phyloP scores from a whole-genome alignment of 2,113 vertebrate genomes.

The Otocyon megalotis region DNA sequence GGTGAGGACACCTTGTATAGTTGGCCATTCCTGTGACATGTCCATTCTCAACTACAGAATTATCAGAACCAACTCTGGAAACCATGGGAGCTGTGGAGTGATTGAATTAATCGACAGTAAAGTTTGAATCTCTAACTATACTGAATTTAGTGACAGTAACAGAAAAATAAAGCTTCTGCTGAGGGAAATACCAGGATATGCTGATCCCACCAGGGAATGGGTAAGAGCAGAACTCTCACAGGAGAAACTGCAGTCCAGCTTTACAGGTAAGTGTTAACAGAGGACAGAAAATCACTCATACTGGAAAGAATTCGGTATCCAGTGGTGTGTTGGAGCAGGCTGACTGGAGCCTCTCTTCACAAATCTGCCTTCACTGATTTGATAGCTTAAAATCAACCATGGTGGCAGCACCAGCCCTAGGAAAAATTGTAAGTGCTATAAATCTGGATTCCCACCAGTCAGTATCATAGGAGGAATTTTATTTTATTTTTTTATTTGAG shows the following conservation, averaged over 20 bases:
- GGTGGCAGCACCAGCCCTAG: neutral
- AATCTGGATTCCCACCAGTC: neutral
- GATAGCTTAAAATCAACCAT: neutral
- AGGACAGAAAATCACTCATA: neutral
- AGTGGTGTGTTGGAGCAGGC: neutral
- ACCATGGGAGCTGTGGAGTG: neutral
- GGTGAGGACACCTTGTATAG: neutral
- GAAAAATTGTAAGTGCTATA: neutral
- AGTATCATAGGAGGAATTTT: neutral
- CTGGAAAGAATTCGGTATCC: neutral
- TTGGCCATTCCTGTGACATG: neutral
- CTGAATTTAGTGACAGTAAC: neutral
- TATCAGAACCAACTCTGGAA: neutral
- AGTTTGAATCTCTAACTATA: neutral
- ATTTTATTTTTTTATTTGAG: neutral
- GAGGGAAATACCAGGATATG: neutral
- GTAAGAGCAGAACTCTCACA: neutral
- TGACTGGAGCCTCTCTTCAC: neutral
- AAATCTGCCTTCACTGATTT: neutral
- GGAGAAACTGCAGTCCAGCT: neutral
- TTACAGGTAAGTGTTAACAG: neutral
- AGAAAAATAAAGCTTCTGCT: neutral
- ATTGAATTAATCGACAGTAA: neutral
- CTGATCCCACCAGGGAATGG: neutral
- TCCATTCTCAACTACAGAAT: neutral